Base-by-base conservation (phyloP, 30 jellyfish, hydroid and myxozoan species). In the Cassiopea xamachana region DNA sequence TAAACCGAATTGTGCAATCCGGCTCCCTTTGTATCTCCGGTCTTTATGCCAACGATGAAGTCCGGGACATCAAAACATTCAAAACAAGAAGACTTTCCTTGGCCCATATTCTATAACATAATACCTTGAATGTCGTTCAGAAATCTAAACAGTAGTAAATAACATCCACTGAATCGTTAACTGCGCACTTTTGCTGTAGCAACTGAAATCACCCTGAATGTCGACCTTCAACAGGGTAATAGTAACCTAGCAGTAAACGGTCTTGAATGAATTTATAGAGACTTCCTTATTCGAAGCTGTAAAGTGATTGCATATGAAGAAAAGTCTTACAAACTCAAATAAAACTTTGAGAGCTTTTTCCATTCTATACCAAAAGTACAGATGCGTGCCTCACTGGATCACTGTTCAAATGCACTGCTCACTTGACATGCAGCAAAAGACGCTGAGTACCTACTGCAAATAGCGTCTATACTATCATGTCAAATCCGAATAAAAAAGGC, bases 21-120 rank as follows among this genome's bases (percentile, higher is more conserved):
- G 73, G 99, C 98, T 44, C 99, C 99, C 91, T 95, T 95, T 2
- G 99, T 95, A 69, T 95, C 99, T 9, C 99, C 99, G 59, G 99
- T 95, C 82, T 95, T 95, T 43, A 95, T 89, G 13, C 97, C 82
- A 27, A 95, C 92, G 83, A 95, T 91, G 60, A 92, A 95, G 60
- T 95, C 98, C 80, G 99, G 98, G 48, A 76, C 89, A 51, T 92
- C 99, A 60, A 95, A 95, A 83, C 98, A 95, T 46, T 95, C 99
- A 55, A 95, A 83, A 84, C 98, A 91, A 68, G 97, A 80, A 18
- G 98, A 87, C 50, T 88, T 88, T 50, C 91, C 89, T 76, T 95
- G 93, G 6, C 99, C 99, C 99, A 95, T 95, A 18, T 17, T 87
- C 73, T 18, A 64, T 64, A 2, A 16, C 15, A 64, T 64, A 64